These are phyloP conservation scores for Poeciliopsis presidionis DNA, from an alignment of 2,797 vertebrate genomes.

Conservation along the genomic window DNA sequence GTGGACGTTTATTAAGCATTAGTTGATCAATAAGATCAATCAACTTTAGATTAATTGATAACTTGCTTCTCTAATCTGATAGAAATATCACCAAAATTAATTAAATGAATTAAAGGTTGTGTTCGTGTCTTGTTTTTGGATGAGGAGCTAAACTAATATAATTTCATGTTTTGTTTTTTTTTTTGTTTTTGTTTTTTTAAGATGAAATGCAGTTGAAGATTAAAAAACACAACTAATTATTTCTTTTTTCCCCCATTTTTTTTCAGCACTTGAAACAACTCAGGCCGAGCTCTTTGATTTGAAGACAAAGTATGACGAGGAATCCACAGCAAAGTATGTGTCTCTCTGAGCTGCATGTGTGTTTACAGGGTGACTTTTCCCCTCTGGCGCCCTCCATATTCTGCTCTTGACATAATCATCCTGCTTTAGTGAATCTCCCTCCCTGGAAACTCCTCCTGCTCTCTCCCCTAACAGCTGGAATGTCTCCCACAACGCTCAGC, in stretches of 20 bases:
- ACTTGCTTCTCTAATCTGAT: no score
- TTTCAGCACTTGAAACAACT: constrained; percentile 95
- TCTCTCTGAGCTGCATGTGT: constrained; percentile 53
- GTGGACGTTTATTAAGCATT: no score
- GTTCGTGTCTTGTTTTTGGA: neutral
- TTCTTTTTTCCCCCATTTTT: constrained; percentile 10
- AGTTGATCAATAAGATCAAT: no score
- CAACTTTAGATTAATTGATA: no score
- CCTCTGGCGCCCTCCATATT: constrained; percentile 58
- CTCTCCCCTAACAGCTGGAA: constrained; percentile 68
- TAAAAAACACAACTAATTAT: constrained; percentile 17
- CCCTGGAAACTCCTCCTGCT: constrained; percentile 65
- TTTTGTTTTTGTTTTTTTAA: neutral
- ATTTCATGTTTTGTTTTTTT: neutral
- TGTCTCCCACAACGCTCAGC: constrained; percentile 65
- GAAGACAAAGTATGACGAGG: constrained; percentile 99
- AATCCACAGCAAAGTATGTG: constrained; percentile 97
- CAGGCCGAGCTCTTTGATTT: constrained; percentile 98
- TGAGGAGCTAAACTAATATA: neutral
- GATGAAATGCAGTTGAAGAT: neutral
- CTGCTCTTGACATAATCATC: constrained; percentile 73
- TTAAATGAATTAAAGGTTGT: neutral
- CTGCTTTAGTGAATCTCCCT: constrained; percentile 71
- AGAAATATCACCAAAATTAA: neutral
- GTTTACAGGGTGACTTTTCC: constrained; percentile 57